Base-by-base conservation (phyloP, 1,140 invertebrate species). In the Cecropterus lyciades region DNA sequence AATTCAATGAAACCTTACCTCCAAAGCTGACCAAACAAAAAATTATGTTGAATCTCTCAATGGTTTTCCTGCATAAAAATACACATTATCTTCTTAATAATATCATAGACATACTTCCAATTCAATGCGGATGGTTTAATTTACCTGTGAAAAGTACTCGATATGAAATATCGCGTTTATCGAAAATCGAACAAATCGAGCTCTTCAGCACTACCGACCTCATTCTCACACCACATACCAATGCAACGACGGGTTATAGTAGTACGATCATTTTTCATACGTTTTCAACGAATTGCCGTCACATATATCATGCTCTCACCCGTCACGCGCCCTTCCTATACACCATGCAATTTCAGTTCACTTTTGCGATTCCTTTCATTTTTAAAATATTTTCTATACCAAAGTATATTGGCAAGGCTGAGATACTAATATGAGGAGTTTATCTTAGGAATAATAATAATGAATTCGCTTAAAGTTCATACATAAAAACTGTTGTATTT, bases 261-360 rank as follows among this genome's bases (percentile, higher is more conserved):
- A 42, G 52, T 52, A 67, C 33, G 27, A 27, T 20, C 65, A 73
- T 75, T 73, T 73, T 75, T 78, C 64, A 75, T 48, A 64, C 55
- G 60, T 67, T 74, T 63, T 66, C 68, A 75, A 75, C 68, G 65
- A 78, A 71, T 70, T 65, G 72, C 55, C 67, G 66, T 65, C 67
- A 59, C 70, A 73, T 72, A 69, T 67, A 78, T 75, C 65, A 72
- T 64, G 15, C 30, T 16, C 52, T n/a, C 15, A 40, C 9, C 37
- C 43, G 53, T 65, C 67, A 69, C 24, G 52, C 49, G 30, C 17
- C 30, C 60, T 45, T 59, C 56, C 37, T 43, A 57, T 59, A 64
- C 60, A 66, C 14, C 46, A 16, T 69, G 53, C 57, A 49, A 69
- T 59, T 64, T 48, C 48, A 51, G 37, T 51, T 59, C 43, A 60